These are phyloP conservation scores for Terrapene triunguis DNA, from an alignment of 2,113 vertebrate species.

Conservation along the genomic window DNA sequence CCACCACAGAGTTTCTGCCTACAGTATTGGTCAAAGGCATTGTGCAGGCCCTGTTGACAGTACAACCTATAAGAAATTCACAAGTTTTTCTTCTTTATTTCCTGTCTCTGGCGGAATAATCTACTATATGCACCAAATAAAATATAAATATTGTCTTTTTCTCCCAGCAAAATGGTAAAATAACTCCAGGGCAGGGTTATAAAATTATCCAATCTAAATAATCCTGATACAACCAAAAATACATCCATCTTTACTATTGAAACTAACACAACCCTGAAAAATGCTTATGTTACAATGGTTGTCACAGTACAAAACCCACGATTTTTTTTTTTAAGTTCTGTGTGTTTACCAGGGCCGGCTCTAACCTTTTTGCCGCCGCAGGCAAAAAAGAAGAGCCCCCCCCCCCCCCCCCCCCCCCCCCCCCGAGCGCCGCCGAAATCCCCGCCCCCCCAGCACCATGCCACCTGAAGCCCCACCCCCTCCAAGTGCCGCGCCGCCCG, in stretches of 20 bases:
- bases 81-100: background rate
- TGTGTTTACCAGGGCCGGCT: background rate
- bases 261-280: background rate
- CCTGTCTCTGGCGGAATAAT: background rate
- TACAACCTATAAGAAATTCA: background rate
- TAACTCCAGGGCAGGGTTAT: background rate
- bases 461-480: too few species aligned
- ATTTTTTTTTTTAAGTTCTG: background rate
- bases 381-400: too few species aligned
- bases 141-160: background rate
- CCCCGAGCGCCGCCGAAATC: too few species aligned
- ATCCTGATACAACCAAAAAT: background rate
- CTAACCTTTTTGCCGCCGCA: too few species aligned
- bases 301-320: too few species aligned
- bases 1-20: background rate
- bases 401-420: too few species aligned
- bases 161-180: background rate
- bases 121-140: background rate
- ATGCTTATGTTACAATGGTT: background rate
- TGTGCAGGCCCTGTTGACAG: background rate
- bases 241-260: background rate
- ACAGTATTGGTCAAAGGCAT: background rate
- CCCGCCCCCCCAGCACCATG: too few species aligned
- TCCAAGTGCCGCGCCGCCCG: too few species aligned
- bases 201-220: background rate